Base-by-base conservation (phyloP, 1,140 invertebrate genomes). In the Hesperophylax magnus region DNA sequence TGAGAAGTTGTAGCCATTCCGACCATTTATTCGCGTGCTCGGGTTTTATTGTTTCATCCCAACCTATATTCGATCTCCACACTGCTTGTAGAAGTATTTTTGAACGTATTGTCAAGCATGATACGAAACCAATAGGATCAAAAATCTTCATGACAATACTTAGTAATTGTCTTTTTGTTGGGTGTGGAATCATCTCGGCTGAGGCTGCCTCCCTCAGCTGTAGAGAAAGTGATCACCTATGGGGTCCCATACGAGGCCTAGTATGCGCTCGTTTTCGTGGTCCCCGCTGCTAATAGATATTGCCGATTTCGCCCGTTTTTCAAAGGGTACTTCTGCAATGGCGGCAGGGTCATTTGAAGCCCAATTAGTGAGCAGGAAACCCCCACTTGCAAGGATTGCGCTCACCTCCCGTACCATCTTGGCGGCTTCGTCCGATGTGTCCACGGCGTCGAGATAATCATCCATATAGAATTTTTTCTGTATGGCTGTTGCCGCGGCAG, bases 41-140 rank as follows among this genome's bases (percentile, higher is more conserved):
- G 3, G 3, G 3, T n/a, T 24, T 17, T 8, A 22, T 31, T 27
- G 3, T 27, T 17, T 83, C 78, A 67, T 88, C 87, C 86, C 88
- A 88, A 0, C 81, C 84, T 9, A 85, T 75, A 0, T 78, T 69
- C n/a, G 24, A 75, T 15, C 81, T 67, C 86, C 87, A 86, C 4
- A 87, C 47, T 8, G 84, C 81, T 81, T 7, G 31, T 60, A 88
- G 79, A 0, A 88, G 24, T 2, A 87, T 84, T 72, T 88, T 87
- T 31, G 31, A 31, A 7, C 31, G 31, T 31, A 31, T 31, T 31
- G 31, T 31, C 7, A 31, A 0, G 80, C 69, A n/a, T 77, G 47
- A 88, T 77, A 0, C 76, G 83, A 5, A 86, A 69, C 11, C 86
- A 31, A 31, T 7, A 3, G 87, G 87, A 76, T 88, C 87, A 74